Evolutionary conservation across 2,888 invertebrate genomes (phyloP).

Genomic region (Elgonia sp.): DNA sequence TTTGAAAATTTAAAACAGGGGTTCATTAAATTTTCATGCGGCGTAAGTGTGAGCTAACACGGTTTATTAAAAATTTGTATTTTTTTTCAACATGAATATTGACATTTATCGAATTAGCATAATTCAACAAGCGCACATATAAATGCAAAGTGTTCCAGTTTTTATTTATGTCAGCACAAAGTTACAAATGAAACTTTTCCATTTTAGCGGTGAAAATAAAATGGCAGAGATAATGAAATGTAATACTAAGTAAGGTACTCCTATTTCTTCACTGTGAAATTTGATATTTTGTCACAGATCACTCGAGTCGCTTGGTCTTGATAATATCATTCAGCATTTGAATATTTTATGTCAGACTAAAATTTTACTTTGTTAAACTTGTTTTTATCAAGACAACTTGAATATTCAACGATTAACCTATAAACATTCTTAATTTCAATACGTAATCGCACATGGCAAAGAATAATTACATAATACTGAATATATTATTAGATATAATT

Average conservation of each 20-base stretch:
- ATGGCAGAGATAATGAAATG: constrained; percentile 60
- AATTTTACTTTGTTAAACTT: constrained; percentile 1
- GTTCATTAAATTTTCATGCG: neutral
- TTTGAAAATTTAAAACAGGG: neutral
- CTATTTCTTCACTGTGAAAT: constrained; percentile 56
- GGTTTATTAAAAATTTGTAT: no score
- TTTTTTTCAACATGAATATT: neutral
- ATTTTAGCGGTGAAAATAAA: constrained; percentile 52
- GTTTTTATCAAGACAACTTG: constrained; percentile 8
- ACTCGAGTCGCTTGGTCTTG: constrained; percentile 38
- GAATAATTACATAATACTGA: constrained; percentile 10
- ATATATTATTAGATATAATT: neutral
- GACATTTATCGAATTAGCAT: constrained; percentile 32
- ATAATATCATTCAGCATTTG: constrained; percentile 45
- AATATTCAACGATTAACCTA: constrained; percentile 13
- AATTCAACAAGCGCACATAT: constrained; percentile 2
- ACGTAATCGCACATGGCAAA: neutral
- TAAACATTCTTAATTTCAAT: constrained; percentile 14
- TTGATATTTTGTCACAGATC: constrained; percentile 55
- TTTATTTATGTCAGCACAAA: constrained; percentile 35
- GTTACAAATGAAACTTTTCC: constrained; percentile 48
- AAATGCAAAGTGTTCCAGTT: constrained; percentile 42
- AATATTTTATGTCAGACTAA: constrained; percentile 38
- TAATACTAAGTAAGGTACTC: constrained; percentile 50
- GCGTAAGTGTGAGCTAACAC: no score